Base-by-base conservation (phyloP, 2,888 invertebrate genomes). In the Xiphydria camelus region DNA sequence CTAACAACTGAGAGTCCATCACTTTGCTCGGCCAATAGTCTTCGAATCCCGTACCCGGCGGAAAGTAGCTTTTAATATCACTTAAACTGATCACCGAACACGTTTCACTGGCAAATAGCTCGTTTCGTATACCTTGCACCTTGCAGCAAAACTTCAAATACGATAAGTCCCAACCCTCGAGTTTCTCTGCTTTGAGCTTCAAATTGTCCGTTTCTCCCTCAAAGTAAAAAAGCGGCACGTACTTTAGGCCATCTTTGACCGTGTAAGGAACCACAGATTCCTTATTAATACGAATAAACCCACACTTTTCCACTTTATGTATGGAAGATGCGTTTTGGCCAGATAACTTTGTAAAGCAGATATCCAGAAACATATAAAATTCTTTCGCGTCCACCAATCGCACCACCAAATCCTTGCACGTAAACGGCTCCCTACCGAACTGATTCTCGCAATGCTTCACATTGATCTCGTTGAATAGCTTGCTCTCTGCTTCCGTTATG, bases 111-210 rank as follows among this genome's bases (percentile, higher is more conserved):
- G 91, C 90, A 77, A 94, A 93, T 47, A 94, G 77, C 78, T 94
- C 93, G 69, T 92, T 93, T 55, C 93, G 80, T 60, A 94, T 93
- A 39, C 93, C 93, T 77, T 93, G 93, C 55, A 94, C 93, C 78
- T 93, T 94, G 77, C 94, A 94, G 77, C 94, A 94, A 76, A 94
- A 93, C 77, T 94, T 94, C 54, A 94, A 79, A 76, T 94, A 94
- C 0, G 93, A 91, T 57, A 94, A 78, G 77, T 94, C 93, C 94
- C 94, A 94, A 48, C 92, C 92, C 68, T 90, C 89, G 23, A 94
- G 77, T 73, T 90, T 87, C 66, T 91, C 89, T 2, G 93, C 90
- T 70, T 92, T 90, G 51, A 88, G 82, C 72, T 91, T 91, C 21
- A 94, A 79, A 78, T 91, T 91, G 74, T 93, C 93, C n/a, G 91